Conservation (phyloP, 2,797 vertebrate species). For the Gymnocypris eckloni region DNA sequence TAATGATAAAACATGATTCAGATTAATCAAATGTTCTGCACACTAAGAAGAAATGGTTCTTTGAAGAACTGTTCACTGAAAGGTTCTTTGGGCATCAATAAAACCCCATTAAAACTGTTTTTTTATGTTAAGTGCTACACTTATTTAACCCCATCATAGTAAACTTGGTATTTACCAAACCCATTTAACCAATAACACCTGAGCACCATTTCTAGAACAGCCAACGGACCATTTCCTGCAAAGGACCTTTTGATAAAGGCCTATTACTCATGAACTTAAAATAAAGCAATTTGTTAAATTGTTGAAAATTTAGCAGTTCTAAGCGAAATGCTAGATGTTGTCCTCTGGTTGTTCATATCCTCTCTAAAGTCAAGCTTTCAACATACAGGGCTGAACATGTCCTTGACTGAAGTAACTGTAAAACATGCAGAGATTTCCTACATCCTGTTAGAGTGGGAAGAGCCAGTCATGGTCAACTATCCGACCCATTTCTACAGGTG, state of each 20-base stretch:
- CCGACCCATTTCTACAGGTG: not conserved
- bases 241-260: no score
- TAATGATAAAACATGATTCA: no score
- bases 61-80: no score
- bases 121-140: not conserved
- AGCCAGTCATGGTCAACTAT: constrained; percentile 3
- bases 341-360: constrained; percentile 53
- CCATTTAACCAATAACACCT: not conserved
- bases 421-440: constrained; percentile 51
- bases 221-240: not conserved
- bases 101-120: not conserved
- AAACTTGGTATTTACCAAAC: no score
- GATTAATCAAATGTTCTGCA: no score
- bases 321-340: constrained; percentile 31
- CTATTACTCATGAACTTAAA: not conserved
- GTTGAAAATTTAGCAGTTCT: not conserved
- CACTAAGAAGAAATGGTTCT: no score
- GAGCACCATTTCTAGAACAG: not conserved
- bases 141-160: not conserved
- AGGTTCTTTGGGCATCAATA: not conserved
- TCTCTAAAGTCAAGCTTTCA: constrained; percentile 52
- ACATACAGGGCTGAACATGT: constrained; percentile 5
- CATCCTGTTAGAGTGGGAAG: constrained; percentile 62
- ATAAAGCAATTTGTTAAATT: not conserved
- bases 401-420: constrained; percentile 28